phyloP scores from a whole-genome alignment of 2,797 vertebrate species.

The Sebastes oblongus region DNA sequence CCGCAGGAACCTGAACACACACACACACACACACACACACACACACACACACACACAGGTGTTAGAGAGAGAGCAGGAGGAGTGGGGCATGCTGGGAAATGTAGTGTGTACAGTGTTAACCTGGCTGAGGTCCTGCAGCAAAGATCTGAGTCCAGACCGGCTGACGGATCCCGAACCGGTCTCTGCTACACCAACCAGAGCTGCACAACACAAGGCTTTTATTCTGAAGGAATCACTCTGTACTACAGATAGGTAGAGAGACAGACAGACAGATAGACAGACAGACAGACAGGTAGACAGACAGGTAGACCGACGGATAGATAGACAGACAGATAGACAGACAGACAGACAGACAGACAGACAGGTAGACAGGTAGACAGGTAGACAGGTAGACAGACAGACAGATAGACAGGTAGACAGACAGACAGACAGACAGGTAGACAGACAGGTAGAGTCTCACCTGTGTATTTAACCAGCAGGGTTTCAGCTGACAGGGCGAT shows the following conservation, averaged over 20 bases:
- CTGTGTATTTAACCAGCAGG: slow-evolving; percentile 47
- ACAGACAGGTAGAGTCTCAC: neutral
- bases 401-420: rapidly evolving
- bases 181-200: slow-evolving; percentile 82
- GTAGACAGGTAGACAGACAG: too few relatives aligned
- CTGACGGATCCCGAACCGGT: slow-evolving; percentile 69
- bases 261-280: too few relatives aligned
- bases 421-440: rapidly evolving
- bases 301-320: too few relatives aligned
- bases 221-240: neutral
- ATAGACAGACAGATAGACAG: rapidly evolving
- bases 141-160: slow-evolving; percentile 74
- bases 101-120: slow-evolving; percentile 48
- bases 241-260: neutral
- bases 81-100: slow-evolving; percentile 34
- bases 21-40: slow-evolving; percentile 10
- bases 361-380: too few relatives aligned
- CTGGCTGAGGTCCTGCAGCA: slow-evolving; percentile 87
- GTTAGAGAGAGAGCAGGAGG: neutral
- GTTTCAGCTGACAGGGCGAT: slow-evolving; percentile 84
- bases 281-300: too few relatives aligned
- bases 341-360: too few relatives aligned
- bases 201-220: slow-evolving; percentile 56
- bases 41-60: neutral
- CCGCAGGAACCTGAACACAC: slow-evolving; percentile 79